phyloP scores from a whole-genome alignment of 2,797 vertebrate species.

The Artibeus lituratus region DNA sequence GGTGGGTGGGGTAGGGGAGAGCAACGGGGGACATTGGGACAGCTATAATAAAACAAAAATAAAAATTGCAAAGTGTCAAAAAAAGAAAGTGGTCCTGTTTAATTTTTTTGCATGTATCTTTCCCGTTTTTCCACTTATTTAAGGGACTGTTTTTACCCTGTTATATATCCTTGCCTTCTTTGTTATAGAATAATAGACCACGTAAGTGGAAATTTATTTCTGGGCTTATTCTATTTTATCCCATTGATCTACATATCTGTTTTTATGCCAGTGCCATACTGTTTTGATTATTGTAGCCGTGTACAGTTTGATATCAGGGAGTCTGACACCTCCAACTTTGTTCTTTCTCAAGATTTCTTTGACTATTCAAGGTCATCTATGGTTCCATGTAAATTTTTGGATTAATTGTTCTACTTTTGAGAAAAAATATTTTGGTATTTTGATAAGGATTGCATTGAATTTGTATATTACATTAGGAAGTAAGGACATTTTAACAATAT shows the following conservation, averaged over 20 bases:
- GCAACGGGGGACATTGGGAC: no score
- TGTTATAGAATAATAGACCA: background rate
- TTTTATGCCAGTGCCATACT: background rate
- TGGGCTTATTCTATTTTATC: background rate
- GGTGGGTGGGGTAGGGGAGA: no score
- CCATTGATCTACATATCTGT: background rate
- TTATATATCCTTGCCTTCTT: background rate
- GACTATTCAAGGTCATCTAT: background rate
- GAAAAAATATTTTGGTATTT: background rate
- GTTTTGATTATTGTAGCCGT: background rate
- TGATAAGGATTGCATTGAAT: background rate
- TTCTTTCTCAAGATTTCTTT: background rate
- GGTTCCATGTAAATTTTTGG: background rate
- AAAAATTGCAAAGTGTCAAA: no score
- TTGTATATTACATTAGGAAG: background rate
- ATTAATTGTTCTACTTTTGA: background rate
- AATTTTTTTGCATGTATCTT: background rate
- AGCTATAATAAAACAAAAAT: no score
- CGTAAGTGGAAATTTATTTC: background rate
- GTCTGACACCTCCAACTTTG: background rate
- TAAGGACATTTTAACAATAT: background rate
- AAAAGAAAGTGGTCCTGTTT: background rate
- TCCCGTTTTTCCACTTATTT: background rate
- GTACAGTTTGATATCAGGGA: background rate
- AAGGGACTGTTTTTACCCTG: background rate